Conservation (phyloP, 2,113 vertebrate species). For the Trogon melanurus region DNA sequence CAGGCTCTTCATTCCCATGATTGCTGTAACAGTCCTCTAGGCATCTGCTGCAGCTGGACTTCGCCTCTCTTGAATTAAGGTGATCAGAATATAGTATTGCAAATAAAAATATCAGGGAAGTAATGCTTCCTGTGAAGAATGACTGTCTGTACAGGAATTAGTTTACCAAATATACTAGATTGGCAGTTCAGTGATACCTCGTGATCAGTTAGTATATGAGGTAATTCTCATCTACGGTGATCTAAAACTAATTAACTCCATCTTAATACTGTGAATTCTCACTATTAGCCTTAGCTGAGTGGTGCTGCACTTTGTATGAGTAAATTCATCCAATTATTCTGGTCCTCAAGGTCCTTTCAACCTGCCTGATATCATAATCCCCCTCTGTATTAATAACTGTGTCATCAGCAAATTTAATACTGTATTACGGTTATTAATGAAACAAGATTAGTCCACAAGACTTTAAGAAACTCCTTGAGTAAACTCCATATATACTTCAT, state of each 20-base stretch:
- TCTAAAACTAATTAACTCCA: neutral
- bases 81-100: neutral
- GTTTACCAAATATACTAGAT: neutral
- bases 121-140: neutral
- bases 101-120: neutral
- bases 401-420: neutral
- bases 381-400: neutral
- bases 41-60: neutral
- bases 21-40: neutral
- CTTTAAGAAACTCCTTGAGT: neutral
- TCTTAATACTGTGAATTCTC: neutral
- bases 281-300: neutral
- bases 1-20: neutral
- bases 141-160: neutral
- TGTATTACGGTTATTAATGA: neutral
- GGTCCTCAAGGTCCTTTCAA: neutral
- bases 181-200: neutral
- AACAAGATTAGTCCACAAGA: neutral
- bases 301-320: neutral
- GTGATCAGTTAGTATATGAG: neutral
- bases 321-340: constrained; percentile 3
- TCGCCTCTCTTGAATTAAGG: neutral
- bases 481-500: neutral
- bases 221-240: neutral
- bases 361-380: neutral